Conservation (phyloP, 2,113 vertebrate species). For the Uria aalge region DNA sequence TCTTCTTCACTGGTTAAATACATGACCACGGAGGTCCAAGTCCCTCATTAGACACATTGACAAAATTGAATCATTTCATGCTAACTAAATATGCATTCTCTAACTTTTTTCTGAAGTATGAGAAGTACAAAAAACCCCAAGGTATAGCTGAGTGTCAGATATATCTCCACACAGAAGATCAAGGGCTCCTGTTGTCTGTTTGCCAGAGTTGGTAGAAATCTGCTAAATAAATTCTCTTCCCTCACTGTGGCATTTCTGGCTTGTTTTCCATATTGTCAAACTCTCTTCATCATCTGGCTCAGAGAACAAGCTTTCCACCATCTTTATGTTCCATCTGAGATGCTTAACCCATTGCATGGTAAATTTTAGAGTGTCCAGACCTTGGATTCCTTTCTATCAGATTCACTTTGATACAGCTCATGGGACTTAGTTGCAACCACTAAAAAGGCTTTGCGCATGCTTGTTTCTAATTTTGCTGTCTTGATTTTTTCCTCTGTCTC, state of each 20-base stretch:
- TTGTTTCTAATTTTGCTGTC: not conserved
- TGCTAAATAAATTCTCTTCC: not conserved
- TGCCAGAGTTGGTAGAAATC: not conserved
- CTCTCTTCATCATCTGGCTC: not conserved
- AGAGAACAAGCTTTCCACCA: not conserved
- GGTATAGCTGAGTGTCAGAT: not conserved
- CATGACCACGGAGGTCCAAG: not conserved
- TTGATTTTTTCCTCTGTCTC: not conserved
- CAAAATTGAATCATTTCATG: not conserved
- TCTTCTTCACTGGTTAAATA: not conserved
- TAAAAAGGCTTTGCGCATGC: not conserved
- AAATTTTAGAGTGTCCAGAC: not conserved
- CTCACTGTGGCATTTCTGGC: not conserved
- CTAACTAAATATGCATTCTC: not conserved
- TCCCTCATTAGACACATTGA: not conserved
- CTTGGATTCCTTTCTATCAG: not conserved
- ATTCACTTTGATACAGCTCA: not conserved
- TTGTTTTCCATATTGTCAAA: not conserved
- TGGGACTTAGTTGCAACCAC: not conserved
- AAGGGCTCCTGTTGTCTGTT: not conserved
- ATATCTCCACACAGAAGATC: not conserved
- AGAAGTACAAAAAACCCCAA: not conserved
- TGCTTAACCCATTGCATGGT: not conserved
- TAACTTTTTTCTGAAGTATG: not conserved
- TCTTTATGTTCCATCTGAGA: not conserved